These are phyloP conservation scores for Cylloceria caligata DNA, from an alignment of 2,888 invertebrate species.

Conservation along the genomic window DNA sequence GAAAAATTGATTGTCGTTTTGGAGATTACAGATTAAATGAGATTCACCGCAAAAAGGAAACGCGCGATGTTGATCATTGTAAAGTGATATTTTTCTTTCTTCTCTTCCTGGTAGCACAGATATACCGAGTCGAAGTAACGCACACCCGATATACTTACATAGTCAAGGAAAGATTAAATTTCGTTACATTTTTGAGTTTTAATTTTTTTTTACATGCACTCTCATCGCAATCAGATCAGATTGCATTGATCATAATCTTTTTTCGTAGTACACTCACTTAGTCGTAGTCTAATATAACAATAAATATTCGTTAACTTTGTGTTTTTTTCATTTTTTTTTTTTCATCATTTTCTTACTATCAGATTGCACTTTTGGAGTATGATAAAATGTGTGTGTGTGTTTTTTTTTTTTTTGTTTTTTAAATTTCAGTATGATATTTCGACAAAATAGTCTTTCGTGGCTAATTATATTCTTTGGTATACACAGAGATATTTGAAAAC, in stretches of 20 bases:
- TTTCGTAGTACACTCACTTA: constrained; percentile 50
- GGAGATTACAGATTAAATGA: constrained; percentile 63
- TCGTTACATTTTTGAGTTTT: constrained; percentile 33
- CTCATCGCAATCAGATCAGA: constrained; percentile 55
- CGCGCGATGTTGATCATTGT: constrained; percentile 58
- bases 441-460: constrained; percentile 67
- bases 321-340: constrained; percentile 24
- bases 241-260: constrained; percentile 28
- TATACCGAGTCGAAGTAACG: constrained; percentile 52
- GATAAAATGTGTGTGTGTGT: constrained; percentile 58
- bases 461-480: constrained; percentile 59
- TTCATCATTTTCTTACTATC: constrained; percentile 47
- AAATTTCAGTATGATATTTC: constrained; percentile 59
- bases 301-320: constrained; percentile 49
- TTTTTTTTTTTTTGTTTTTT: constrained; percentile 35
- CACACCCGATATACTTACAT: constrained; percentile 61
- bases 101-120: constrained; percentile 24
- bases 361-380: constrained; percentile 64
- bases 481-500: constrained; percentile 58
- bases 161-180: constrained; percentile 59
- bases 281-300: constrained; percentile 44
- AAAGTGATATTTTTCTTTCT: constrained; percentile 49
- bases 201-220: constrained; percentile 36
- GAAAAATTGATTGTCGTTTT: constrained; percentile 72
- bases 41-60: constrained; percentile 64